phyloP scores from a whole-genome alignment of 1,140 invertebrate species.

The Papilio dardanus region DNA sequence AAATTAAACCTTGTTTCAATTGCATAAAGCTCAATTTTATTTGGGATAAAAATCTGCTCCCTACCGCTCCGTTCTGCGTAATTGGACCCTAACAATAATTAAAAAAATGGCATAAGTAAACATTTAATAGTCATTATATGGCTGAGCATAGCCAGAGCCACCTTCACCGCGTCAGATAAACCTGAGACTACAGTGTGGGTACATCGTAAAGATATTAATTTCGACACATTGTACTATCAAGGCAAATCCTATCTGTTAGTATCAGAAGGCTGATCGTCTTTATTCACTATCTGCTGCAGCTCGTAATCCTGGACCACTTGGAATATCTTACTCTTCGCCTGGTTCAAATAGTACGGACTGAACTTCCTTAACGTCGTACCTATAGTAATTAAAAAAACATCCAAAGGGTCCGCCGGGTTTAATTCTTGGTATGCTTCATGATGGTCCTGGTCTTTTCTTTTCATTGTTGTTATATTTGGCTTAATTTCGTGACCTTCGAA shows the following conservation, averaged over 20 bases:
- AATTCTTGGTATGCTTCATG: conserved; percentile 54
- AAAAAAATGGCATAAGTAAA: too few species aligned
- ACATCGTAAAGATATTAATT: not conserved
- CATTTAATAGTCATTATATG: too few species aligned
- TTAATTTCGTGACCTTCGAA: conserved; percentile 50
- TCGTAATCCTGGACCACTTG: conserved; percentile 75
- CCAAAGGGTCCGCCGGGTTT: conserved; percentile 64
- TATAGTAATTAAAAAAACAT: conserved; percentile 68
- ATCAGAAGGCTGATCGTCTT: conserved; percentile 53
- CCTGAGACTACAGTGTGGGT: too few species aligned
- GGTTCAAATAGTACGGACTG: conserved; percentile 70
- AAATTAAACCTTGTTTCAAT: too few species aligned
- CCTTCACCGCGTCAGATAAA: too few species aligned
- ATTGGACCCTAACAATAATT: too few species aligned
- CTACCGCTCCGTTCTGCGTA: too few species aligned
- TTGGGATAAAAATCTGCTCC: too few species aligned
- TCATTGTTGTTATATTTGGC: conserved; percentile 47
- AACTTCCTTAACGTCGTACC: conserved; percentile 69
- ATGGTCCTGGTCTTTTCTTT: conserved; percentile 44
- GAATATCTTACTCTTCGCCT: conserved; percentile 76
- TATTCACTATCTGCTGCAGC: conserved; percentile 69
- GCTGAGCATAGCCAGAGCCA: too few species aligned
- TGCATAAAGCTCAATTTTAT: too few species aligned
- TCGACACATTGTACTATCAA: not conserved
- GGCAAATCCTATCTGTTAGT: conserved; percentile 43